Percentiles rank a stretch among this genome's conserved stretches.
Conservation (phyloP, 2,113 vertebrate genomes). For the Brachirus orientalis region DNA sequence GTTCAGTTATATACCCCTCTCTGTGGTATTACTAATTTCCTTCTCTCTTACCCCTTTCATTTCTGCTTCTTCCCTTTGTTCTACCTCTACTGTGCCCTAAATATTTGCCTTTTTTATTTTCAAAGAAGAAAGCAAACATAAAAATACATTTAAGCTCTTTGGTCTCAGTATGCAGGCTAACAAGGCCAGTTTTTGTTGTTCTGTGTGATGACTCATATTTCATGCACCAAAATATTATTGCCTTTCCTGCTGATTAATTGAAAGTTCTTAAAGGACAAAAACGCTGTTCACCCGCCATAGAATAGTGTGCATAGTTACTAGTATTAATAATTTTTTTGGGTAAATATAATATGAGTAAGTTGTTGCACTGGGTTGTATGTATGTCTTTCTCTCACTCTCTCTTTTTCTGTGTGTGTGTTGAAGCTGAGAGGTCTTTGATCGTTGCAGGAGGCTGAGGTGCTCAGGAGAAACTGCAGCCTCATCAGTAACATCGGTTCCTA, state of each 20-base stretch:
- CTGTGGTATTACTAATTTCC: too few relatives aligned
- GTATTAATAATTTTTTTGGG: too few relatives aligned
- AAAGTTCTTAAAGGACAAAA: too few relatives aligned
- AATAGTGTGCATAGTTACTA: too few relatives aligned
- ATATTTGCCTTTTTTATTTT: conserved; percentile 12
- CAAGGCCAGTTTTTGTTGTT: background rate
- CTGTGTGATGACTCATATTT: too few relatives aligned
- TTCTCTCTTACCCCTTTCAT: background rate
- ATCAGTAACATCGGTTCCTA: conserved; percentile 43
- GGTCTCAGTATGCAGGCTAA: conserved; percentile 1
- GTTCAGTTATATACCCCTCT: too few relatives aligned
- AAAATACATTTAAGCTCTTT: conserved; percentile 1
- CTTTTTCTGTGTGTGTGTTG: background rate
- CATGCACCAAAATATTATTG: too few relatives aligned
- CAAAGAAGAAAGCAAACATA: background rate
- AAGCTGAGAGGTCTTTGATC: conserved; percentile 50
- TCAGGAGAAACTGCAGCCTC: conserved; percentile 46
- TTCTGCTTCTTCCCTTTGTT: conserved; percentile 4
- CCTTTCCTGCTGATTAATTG: too few relatives aligned
- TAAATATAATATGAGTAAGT: too few relatives aligned
- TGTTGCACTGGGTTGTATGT: background rate
- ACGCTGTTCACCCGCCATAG: too few relatives aligned
- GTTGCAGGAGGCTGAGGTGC: conserved; percentile 46
- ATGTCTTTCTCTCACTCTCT: too few relatives aligned
- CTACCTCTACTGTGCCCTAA: conserved; percentile 2